Percentiles rank a stretch among this genome's conserved stretches.
These are phyloP conservation scores for Calosoma granatense DNA, from an alignment of 1,140 invertebrate genomes.

Conservation along the genomic window DNA sequence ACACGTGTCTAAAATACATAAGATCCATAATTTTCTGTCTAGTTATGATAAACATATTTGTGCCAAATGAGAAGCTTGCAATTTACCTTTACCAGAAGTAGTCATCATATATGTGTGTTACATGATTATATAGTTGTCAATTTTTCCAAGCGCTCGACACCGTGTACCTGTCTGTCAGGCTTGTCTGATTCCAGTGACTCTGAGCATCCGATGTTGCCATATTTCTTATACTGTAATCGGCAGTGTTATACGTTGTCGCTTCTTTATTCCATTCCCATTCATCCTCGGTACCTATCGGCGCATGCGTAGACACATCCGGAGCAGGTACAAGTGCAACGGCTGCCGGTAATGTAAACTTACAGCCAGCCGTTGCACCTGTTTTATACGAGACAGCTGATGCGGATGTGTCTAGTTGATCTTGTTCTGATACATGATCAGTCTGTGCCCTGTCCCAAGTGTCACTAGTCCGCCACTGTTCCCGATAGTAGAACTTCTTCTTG, in stretches of 20 bases:
- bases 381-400: conserved; percentile 10
- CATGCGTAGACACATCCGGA: background rate
- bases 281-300: conserved; percentile 51
- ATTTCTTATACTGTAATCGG: conserved; percentile 12
- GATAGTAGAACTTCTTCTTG: conserved; percentile 70
- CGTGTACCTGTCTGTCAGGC: conserved; percentile 3
- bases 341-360: conserved; percentile 8
- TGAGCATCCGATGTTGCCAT: background rate
- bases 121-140: background rate
- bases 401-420: conserved; percentile 30
- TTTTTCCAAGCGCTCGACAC: conserved; percentile 13
- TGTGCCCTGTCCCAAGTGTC: conserved; percentile 30
- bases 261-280: conserved; percentile 58
- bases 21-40: too few species aligned
- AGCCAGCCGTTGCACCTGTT: background rate
- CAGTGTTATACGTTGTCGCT: conserved; percentile 3
- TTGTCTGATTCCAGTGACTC: background rate
- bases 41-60: too few species aligned
- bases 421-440: conserved; percentile 19
- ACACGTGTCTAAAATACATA: too few species aligned
- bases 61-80: too few species aligned
- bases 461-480: conserved; percentile 47
- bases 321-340: conserved; percentile 35
- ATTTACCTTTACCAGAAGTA: background rate
- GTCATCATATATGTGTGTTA: background rate